Conservation (phyloP, 2,113 vertebrate species). For the Calonectris borealis region DNA sequence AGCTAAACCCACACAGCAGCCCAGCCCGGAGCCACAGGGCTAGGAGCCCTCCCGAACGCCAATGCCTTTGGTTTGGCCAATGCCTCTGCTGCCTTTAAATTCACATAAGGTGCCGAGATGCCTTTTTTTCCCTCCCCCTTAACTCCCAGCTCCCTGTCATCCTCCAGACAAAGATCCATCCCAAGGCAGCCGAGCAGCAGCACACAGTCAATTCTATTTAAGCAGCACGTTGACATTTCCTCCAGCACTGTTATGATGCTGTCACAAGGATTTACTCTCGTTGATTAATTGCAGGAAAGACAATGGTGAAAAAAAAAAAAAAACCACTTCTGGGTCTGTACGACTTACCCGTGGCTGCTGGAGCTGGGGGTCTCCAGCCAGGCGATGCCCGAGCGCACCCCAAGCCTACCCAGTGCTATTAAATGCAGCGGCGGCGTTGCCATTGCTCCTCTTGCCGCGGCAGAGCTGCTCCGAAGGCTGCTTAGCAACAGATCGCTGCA, state of each 20-base stretch:
- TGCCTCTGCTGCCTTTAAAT: not conserved
- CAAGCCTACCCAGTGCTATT: not conserved
- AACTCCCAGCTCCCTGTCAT: slow-evolving; percentile 41
- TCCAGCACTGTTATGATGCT: not conserved
- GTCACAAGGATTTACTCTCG: not conserved
- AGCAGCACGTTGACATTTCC: not conserved
- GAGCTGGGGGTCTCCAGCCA: not conserved
- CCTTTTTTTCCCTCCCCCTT: not conserved
- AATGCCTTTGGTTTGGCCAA: accelerated
- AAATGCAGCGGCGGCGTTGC: not conserved
- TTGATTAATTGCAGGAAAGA: not conserved
- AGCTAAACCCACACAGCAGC: not conserved
- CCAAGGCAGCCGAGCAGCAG: slow-evolving; percentile 5
- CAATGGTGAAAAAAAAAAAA: accelerated
- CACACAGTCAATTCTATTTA: not conserved
- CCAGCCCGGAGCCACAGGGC: not conserved
- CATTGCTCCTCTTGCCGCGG: not conserved
- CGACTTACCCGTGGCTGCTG: not conserved
- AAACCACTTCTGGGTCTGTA: not conserved
- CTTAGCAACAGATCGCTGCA: slow-evolving; percentile 5
- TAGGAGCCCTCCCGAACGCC: accelerated
- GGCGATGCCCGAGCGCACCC: not conserved
- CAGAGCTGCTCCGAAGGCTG: not conserved
- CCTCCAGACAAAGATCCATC: slow-evolving; percentile 22
- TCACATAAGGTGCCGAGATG: not conserved